A percentile compares a stretch with the other conserved stretches of the same genome.
These are phyloP conservation scores for Lepilemur ruficaudatus DNA, from an alignment of 2,797 vertebrate genomes.

Conservation along the genomic window DNA sequence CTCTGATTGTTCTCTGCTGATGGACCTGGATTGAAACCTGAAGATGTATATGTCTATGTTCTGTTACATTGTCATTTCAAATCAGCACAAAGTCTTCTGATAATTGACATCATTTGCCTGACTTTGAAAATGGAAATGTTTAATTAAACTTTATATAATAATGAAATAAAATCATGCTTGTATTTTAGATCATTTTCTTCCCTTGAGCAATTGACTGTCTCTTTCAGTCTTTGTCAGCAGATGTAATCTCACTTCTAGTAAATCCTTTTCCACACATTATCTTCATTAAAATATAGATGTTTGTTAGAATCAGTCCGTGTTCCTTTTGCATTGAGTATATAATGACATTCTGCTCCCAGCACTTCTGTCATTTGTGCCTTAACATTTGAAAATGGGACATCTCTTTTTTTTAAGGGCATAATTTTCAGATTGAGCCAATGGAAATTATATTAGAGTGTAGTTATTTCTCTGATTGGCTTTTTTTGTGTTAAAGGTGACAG, in stretches of 20 bases:
- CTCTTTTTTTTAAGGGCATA: neutral
- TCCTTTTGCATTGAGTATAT: neutral
- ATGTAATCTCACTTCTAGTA: slow-evolving; percentile 53
- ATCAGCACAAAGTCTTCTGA: neutral
- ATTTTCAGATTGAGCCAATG: neutral
- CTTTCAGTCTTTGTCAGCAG: slow-evolving; percentile 32
- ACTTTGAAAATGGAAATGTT: slow-evolving; percentile 71
- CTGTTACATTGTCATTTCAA: slow-evolving; percentile 1
- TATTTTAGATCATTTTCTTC: slow-evolving; percentile 57
- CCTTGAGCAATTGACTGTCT: slow-evolving; percentile 54
- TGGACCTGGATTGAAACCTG: neutral
- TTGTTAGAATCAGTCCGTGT: slow-evolving; percentile 37
- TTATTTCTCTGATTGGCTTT: slow-evolving; percentile 62
- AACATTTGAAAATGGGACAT: neutral
- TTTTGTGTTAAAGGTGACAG: slow-evolving; percentile 49
- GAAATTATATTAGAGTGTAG: neutral
- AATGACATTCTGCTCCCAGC: neutral
- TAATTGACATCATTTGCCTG: slow-evolving; percentile 61
- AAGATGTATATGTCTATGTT: neutral
- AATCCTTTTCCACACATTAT: slow-evolving; percentile 51
- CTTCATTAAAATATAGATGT: slow-evolving; percentile 62
- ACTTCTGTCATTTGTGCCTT: slow-evolving; percentile 59
- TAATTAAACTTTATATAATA: slow-evolving; percentile 63
- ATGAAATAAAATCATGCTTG: slow-evolving; percentile 57
- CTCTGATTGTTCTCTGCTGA: neutral